Conservation (phyloP, 1,140 invertebrate genomes). For the Latrodectus geometricus region DNA sequence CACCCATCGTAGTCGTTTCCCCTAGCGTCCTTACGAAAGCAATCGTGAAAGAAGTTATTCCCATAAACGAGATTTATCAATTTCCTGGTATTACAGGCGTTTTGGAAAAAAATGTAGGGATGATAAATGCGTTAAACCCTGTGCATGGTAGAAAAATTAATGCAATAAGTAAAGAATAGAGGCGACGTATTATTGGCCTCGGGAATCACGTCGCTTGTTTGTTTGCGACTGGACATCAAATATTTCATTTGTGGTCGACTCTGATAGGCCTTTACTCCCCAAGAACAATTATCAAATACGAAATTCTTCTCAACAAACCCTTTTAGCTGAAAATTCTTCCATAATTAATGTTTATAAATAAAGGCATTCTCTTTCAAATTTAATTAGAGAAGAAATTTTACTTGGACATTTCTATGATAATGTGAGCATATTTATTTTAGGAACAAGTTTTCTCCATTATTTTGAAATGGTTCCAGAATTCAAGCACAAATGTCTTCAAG, state of each 20-base stretch:
- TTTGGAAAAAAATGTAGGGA: neutral
- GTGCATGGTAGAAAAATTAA: neutral
- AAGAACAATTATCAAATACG: constrained; percentile 5
- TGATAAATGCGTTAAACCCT: constrained; percentile 1
- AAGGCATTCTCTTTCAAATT: constrained; percentile 22
- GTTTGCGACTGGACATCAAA: constrained; percentile 22
- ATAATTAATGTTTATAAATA: constrained; percentile 37
- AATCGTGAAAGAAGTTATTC: no score
- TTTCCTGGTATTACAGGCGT: neutral
- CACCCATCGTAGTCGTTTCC: no score
- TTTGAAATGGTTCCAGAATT: constrained; percentile 45
- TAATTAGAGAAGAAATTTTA: constrained; percentile 20
- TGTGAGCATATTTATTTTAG: constrained; percentile 9
- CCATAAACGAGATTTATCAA: neutral
- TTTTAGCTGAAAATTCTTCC: constrained; percentile 42
- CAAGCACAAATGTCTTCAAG: neutral
- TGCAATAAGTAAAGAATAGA: no score
- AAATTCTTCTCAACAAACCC: neutral
- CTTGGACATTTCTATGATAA: constrained; percentile 34
- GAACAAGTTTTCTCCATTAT: constrained; percentile 55
- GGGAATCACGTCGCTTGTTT: constrained; percentile 11
- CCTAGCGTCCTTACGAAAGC: no score
- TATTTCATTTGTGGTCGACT: constrained; percentile 41
- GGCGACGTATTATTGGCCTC: neutral
- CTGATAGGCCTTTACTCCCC: neutral